A percentile compares a stretch with the other conserved stretches of the same genome.
Conservation (phyloP, 2,888 invertebrate species). For the Perdita meconis region DNA sequence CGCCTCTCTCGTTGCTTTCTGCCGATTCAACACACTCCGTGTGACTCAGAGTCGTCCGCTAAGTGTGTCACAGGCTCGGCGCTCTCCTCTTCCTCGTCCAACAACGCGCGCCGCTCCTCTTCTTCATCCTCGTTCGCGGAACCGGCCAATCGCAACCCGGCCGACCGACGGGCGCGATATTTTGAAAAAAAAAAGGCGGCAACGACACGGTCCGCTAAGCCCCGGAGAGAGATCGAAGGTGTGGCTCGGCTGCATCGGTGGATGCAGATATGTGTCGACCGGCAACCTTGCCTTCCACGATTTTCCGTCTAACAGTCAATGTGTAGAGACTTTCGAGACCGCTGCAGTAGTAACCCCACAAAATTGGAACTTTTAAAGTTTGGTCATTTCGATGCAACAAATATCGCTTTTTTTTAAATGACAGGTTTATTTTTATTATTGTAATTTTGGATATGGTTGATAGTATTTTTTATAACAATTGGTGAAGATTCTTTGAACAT, state of each 20-base stretch:
- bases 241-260: conserved; percentile 56
- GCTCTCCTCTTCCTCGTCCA: conserved; percentile 37
- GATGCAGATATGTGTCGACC: conserved; percentile 41
- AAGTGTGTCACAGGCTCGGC: conserved; percentile 57
- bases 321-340: no score
- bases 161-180: conserved; percentile 43
- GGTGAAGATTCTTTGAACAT: no score
- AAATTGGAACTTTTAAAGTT: no score
- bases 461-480: no score
- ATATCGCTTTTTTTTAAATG: no score
- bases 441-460: no score
- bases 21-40: conserved; percentile 48
- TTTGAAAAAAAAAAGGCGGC: conserved; percentile 39
- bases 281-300: conserved; percentile 31
- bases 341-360: no score
- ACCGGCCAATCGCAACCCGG: conserved; percentile 35
- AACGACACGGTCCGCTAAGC: conserved; percentile 52
- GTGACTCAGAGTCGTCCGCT: conserved; percentile 53
- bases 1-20: conserved; percentile 58
- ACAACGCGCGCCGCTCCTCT: conserved; percentile 36
- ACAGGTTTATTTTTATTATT: no score
- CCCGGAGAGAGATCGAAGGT: conserved; percentile 54
- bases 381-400: no score
- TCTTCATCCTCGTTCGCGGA: conserved; percentile 49
- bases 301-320: conserved; percentile 7